Conservation (phyloP, 2,888 invertebrate species). For the Carabus problematicus region DNA sequence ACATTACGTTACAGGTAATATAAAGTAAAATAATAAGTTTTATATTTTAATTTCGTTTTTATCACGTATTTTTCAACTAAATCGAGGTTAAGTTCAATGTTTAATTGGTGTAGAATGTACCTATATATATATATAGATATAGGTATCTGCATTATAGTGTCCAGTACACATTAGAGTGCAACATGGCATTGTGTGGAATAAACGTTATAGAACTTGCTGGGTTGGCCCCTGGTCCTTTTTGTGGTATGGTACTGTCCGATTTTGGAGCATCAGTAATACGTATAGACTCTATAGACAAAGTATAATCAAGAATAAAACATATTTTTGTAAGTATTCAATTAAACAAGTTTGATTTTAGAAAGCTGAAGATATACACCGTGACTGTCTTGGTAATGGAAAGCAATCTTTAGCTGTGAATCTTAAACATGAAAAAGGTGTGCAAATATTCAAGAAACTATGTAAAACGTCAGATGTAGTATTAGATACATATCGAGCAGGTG, state of each 20-base stretch:
- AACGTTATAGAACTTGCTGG: conserved; percentile 94
- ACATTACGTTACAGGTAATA: no score
- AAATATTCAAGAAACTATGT: conserved; percentile 74
- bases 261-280: conserved; percentile 94
- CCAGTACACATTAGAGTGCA: no score
- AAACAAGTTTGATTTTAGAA: conserved; percentile 58
- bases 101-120: conserved; percentile 16
- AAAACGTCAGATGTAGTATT: conserved; percentile 83
- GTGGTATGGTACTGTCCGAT: conserved; percentile 93
- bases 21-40: no score
- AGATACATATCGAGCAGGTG: conserved; percentile 92
- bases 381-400: conserved; percentile 84
- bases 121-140: background rate
- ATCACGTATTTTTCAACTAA: background rate
- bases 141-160: background rate
- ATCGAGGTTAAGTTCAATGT: conserved; percentile 29
- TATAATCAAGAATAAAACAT: conserved; percentile 55
- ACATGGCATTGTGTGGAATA: conserved; percentile 84
- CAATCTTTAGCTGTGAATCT: conserved; percentile 81
- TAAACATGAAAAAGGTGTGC: conserved; percentile 74
- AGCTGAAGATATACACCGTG: conserved; percentile 59
- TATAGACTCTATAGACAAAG: conserved; percentile 90
- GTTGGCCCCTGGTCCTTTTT: conserved; percentile 94
- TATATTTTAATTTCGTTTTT: conserved; percentile 7
- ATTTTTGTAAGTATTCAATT: conserved; percentile 9